Evolutionary conservation across 2,797 vertebrate genomes (phyloP).

Genomic region (Lindbergichthys nudifrons): DNA sequence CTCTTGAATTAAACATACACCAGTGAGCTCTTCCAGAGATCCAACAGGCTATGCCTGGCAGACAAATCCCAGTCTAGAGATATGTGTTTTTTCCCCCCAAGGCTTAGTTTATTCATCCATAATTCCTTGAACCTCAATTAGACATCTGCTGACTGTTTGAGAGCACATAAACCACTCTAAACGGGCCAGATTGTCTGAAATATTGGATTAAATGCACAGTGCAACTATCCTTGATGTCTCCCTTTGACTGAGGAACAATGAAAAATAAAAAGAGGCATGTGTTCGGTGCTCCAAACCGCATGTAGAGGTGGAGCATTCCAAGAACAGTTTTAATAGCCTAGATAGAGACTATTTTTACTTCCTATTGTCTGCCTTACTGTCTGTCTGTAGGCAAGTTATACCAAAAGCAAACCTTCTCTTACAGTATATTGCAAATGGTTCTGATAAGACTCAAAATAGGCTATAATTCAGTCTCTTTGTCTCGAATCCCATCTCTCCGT

Average conservation of each 20-base stretch:
- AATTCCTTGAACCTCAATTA: constrained; percentile 81
- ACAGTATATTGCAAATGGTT: constrained; percentile 19
- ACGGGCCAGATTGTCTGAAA: constrained; percentile 58
- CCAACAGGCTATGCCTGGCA: constrained; percentile 51
- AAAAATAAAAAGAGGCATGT: constrained; percentile 36
- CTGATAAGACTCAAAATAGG: constrained; percentile 14
- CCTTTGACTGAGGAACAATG: constrained; percentile 47
- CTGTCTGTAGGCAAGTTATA: constrained; percentile 31
- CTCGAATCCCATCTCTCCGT: constrained; percentile 28
- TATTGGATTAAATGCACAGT: constrained; percentile 55
- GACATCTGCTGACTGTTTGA: constrained; percentile 75
- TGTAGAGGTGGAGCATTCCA: constrained; percentile 28
- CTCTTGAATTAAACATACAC: constrained; percentile 71
- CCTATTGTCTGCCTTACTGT: constrained; percentile 13
- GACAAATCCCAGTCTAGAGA: constrained; percentile 62
- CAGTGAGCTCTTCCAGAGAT: constrained; percentile 46
- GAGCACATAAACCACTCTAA: constrained; percentile 72
- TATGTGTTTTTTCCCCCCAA: constrained; percentile 65
- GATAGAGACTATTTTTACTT: constrained; percentile 43
- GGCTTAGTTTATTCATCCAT: constrained; percentile 78
- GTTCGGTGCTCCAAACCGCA: constrained; percentile 26
- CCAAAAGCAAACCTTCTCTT: constrained; percentile 31
- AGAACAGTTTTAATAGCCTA: constrained; percentile 25
- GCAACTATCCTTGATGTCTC: constrained; percentile 55
- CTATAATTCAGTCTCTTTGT: constrained; percentile 37